phyloP scores from a whole-genome alignment of 1,140 invertebrate genomes.

The Drosophila jambulina region DNA sequence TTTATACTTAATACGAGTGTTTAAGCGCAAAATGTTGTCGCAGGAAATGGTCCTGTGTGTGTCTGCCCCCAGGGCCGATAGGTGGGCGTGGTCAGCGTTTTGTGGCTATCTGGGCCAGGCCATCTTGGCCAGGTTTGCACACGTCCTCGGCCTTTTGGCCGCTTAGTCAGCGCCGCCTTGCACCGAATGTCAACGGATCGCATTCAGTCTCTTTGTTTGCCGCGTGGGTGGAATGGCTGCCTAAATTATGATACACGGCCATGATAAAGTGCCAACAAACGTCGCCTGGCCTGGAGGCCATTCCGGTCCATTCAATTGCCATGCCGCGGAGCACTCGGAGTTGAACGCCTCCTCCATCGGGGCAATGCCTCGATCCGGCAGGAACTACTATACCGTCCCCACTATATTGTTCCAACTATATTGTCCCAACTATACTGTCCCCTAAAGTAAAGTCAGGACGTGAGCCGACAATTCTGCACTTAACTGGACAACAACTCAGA shows the following conservation, averaged over 20 bases:
- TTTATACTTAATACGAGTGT: constrained; percentile 62
- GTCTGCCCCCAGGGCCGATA: constrained; percentile 10
- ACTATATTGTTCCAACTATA: constrained; percentile 1
- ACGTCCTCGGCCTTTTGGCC: constrained; percentile 41
- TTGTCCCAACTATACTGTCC: neutral
- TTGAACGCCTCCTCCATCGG: constrained; percentile 53
- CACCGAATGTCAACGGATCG: constrained; percentile 77
- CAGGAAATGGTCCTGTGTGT: constrained; percentile 53
- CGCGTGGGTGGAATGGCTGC: constrained; percentile 61
- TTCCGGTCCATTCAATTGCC: constrained; percentile 55
- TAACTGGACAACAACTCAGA: constrained; percentile 18
- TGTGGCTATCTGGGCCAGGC: constrained; percentile 41
- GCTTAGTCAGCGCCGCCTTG: constrained; percentile 72
- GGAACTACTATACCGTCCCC: constrained; percentile 4
- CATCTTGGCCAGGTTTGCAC: constrained; percentile 66
- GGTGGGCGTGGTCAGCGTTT: constrained; percentile 59
- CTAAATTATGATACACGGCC: constrained; percentile 77
- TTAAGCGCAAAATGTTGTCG: constrained; percentile 65
- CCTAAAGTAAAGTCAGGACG: constrained; percentile 24
- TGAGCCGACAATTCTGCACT: constrained; percentile 22
- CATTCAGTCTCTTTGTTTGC: constrained; percentile 48
- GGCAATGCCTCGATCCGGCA: constrained; percentile 37
- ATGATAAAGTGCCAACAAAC: constrained; percentile 79
- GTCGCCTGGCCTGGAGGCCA: constrained; percentile 45
- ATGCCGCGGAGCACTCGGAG: constrained; percentile 41